Conservation (phyloP, 2,797 vertebrate species). For the Arnoldichthys spilopterus region DNA sequence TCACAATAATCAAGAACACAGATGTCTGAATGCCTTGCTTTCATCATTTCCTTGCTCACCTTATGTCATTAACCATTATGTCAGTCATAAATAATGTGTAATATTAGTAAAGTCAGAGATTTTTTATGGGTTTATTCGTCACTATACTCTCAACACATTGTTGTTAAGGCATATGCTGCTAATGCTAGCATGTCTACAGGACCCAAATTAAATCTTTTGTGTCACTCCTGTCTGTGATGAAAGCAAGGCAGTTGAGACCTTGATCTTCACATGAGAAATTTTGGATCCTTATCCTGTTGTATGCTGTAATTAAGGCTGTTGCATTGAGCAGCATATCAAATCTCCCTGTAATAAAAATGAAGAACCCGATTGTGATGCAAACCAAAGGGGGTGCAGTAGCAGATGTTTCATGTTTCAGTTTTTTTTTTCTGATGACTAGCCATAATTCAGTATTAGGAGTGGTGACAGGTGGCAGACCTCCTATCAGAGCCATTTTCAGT, state of each 20-base stretch:
- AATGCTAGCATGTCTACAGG: not conserved
- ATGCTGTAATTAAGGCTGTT: slow-evolving; percentile 17
- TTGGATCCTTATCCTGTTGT: slow-evolving; percentile 17
- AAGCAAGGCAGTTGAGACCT: slow-evolving; percentile 4
- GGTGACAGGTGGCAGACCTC: slow-evolving; percentile 33
- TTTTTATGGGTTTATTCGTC: not conserved
- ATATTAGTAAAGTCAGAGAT: slow-evolving; percentile 10
- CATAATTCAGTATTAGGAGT: slow-evolving; percentile 27
- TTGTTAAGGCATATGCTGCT: not conserved
- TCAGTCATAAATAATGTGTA: not conserved
- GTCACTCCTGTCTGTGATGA: not conserved
- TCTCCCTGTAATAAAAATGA: slow-evolving; percentile 31
- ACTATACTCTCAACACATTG: slow-evolving; percentile 23
- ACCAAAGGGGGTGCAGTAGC: slow-evolving; percentile 27
- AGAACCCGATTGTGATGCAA: slow-evolving; percentile 47
- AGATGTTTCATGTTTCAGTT: slow-evolving; percentile 33
- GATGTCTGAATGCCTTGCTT: not conserved
- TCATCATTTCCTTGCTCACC: not conserved
- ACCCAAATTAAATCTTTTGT: not conserved
- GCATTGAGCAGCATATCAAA: slow-evolving; percentile 21
- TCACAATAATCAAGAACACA: not conserved
- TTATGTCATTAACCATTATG: not conserved
- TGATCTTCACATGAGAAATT: slow-evolving; percentile 16
- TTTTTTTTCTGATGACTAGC: slow-evolving; percentile 11
- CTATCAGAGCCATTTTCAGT: not conserved